Evolutionary conservation across 1,140 invertebrate genomes (phyloP).

Genomic region (Euglossa dilemma): DNA sequence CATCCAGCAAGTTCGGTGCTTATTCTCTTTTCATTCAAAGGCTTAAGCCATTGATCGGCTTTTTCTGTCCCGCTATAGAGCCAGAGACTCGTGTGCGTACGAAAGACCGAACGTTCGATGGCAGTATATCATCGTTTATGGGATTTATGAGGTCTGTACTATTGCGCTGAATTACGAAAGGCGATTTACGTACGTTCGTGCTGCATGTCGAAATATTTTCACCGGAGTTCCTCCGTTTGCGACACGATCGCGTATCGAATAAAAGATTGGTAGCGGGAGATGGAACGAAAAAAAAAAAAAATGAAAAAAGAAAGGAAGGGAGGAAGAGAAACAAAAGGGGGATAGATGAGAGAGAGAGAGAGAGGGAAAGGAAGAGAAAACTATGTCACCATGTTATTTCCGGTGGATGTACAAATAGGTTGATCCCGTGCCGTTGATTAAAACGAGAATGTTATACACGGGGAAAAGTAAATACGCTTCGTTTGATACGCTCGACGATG

Average conservation of each 20-base stretch:
- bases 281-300: background rate
- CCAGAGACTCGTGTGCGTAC: conserved; percentile 17
- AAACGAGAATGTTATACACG: background rate
- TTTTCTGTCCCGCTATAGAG: conserved; percentile 39
- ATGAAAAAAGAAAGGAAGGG: too few relatives aligned
- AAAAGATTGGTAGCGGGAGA: background rate
- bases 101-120: conserved; percentile 26
- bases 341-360: background rate
- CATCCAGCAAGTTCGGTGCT: conserved; percentile 9
- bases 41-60: conserved; percentile 60
- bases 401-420: conserved; percentile 30
- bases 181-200: conserved; percentile 68
- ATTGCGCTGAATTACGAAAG: conserved; percentile 67
- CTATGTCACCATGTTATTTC: conserved; percentile 46
- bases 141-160: conserved; percentile 63
- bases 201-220: conserved; percentile 58
- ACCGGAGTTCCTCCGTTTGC: background rate
- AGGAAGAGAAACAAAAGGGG: background rate
- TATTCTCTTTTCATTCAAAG: conserved; percentile 46
- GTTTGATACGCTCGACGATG: background rate
- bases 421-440: conserved; percentile 32
- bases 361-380: conserved; percentile 13
- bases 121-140: conserved; percentile 68
- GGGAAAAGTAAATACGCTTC: conserved; percentile 1
- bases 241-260: background rate